These are phyloP conservation scores for Andrena bicolor DNA, from an alignment of 2,888 invertebrate species.

Conservation along the genomic window DNA sequence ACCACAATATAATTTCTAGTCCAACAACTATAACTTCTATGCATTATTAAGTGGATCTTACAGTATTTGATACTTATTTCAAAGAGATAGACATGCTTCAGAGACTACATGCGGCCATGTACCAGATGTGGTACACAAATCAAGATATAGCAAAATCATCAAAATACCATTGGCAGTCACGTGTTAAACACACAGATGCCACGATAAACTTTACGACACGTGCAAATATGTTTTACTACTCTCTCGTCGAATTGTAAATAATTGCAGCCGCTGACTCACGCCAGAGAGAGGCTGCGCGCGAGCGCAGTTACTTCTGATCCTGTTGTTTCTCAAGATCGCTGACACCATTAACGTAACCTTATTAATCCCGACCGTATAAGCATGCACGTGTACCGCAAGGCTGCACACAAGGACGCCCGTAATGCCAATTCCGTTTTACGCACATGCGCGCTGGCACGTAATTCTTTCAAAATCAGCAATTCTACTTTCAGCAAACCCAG, in stretches of 20 bases:
- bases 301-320: slow-evolving; percentile 33
- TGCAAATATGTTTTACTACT: too few relatives aligned
- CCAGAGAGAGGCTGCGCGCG: slow-evolving; percentile 30
- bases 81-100: too few relatives aligned
- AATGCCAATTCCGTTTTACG: slow-evolving; percentile 16
- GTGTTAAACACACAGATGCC: too few relatives aligned
- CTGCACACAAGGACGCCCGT: slow-evolving; percentile 55
- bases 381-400: slow-evolving; percentile 55
- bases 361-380: slow-evolving; percentile 35
- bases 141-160: too few relatives aligned
- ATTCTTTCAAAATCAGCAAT: slow-evolving; percentile 3
- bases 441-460: background rate
- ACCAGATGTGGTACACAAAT: too few relatives aligned
- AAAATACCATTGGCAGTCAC: too few relatives aligned
- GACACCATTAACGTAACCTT: slow-evolving; percentile 43
- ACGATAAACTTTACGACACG: too few relatives aligned
- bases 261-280: slow-evolving; percentile 37
- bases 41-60: too few relatives aligned
- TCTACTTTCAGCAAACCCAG: background rate
- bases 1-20: too few relatives aligned
- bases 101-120: too few relatives aligned
- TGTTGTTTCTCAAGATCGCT: slow-evolving; percentile 22
- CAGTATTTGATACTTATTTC: too few relatives aligned
- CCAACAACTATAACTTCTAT: too few relatives aligned
- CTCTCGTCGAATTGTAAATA: slow-evolving; percentile 14